A percentile compares a stretch with the other conserved stretches of the same genome.
phyloP scores from a whole-genome alignment of 2,113 vertebrate genomes.

The Lepidothrix coronata region DNA sequence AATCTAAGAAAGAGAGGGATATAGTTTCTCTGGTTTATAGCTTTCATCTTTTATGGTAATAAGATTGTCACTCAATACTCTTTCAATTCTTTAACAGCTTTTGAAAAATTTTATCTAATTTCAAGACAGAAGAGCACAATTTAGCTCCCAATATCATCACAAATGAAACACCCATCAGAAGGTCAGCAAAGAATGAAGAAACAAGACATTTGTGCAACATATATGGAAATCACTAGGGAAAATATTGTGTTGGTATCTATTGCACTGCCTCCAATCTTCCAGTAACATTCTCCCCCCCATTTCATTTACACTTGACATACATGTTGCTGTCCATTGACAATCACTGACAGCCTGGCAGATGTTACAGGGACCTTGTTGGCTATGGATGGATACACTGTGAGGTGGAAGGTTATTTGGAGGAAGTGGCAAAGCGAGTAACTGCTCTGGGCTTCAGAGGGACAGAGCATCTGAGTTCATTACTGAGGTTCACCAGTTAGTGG shows the following conservation, averaged over 20 bases:
- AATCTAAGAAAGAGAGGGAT: not conserved
- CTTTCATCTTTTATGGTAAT: not conserved
- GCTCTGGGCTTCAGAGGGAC: not conserved
- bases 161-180: not conserved
- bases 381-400: not conserved
- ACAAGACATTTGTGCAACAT: not conserved
- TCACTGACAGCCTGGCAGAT: not conserved
- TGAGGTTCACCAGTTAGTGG: not conserved
- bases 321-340: not conserved
- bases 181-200: not conserved
- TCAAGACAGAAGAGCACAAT: not conserved
- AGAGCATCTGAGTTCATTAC: not conserved
- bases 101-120: not conserved
- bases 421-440: not conserved
- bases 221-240: not conserved
- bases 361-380: not conserved
- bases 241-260: not conserved
- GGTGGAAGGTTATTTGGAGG: not conserved
- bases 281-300: not conserved
- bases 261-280: not conserved
- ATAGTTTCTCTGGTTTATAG: not conserved
- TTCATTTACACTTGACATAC: not conserved
- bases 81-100: not conserved
- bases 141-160: not conserved
- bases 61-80: not conserved